Evolutionary conservation across 2,797 vertebrate species (phyloP).

Genomic region (Fistularia tabacaria): DNA sequence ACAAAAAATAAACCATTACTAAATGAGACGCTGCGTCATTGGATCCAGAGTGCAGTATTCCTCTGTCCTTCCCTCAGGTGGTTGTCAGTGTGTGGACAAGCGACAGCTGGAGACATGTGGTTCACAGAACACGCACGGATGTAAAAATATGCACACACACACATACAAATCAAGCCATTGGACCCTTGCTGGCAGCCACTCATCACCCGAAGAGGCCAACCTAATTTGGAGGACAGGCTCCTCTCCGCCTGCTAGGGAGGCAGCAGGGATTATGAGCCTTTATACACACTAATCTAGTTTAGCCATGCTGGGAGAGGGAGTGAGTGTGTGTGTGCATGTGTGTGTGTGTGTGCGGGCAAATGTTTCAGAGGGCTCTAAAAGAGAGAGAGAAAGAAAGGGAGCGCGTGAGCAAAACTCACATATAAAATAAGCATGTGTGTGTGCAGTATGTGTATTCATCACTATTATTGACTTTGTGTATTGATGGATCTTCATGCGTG

Average conservation of each 20-base stretch:
- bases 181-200: slow-evolving; percentile 64
- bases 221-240: slow-evolving; percentile 73
- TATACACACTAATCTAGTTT: slow-evolving; percentile 79
- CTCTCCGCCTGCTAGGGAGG: slow-evolving; percentile 69
- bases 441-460: slow-evolving; percentile 9
- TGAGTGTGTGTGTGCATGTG: slow-evolving; percentile 26
- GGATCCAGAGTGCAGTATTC: slow-evolving; percentile 5
- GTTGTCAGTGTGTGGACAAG: slow-evolving; percentile 24
- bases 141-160: slow-evolving; percentile 28
- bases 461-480: slow-evolving; percentile 7
- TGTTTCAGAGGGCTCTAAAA: neutral
- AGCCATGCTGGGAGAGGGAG: slow-evolving; percentile 58
- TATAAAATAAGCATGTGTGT: slow-evolving; percentile 17
- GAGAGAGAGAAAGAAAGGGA: slow-evolving; percentile 8
- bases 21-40: slow-evolving; percentile 9
- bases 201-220: slow-evolving; percentile 68
- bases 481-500: neutral
- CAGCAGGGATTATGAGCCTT: slow-evolving; percentile 77
- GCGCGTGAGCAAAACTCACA: slow-evolving; percentile 21
- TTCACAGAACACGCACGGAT: slow-evolving; percentile 30
- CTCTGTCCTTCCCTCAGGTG: slow-evolving; percentile 16
- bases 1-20: slow-evolving; percentile 1
- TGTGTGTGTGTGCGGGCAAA: slow-evolving; percentile 10
- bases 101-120: slow-evolving; percentile 30
- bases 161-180: slow-evolving; percentile 23